Base-by-base conservation (phyloP, 2,797 vertebrate genomes). In the Rhincodon typus region DNA sequence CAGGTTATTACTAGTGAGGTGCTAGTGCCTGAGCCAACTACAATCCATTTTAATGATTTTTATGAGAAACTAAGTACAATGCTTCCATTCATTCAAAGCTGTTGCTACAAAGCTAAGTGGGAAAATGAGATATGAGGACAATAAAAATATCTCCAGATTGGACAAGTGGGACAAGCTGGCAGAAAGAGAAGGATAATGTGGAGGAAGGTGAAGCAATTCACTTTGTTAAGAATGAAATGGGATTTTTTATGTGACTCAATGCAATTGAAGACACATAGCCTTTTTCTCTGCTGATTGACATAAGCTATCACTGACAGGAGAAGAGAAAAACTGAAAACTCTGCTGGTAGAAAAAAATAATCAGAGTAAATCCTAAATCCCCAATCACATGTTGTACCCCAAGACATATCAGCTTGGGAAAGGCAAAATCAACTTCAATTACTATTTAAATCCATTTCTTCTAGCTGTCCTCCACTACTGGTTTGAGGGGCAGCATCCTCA, bases 401-500 rank as follows among this genome's bases (percentile, higher is more conserved):
- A 30, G n/a, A 17, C 34, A 74, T 30, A 88, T 13, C 53, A 15
- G 46, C 87, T 57, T 34, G 87, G 87, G 57, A 66, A 19, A 91
- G 30, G 88, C n/a, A 91, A 91, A 91, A 91, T 34, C 34, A 38
- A 66, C 57, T 66, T 38, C 12, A 88, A 53, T 57, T n/a, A 38
- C 34, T 17, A 17, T 79, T 38, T 79, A 79, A 79, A 23, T 23
- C 38, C 79, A 42, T 42, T 38, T 84, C 38, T 84, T 23, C 79
- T 6, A 21, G 79, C 79, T n/a, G 0, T 82, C 38, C 38, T 21
- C 42, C 21, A 21, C 25, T 38, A 7, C 82, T 25, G 38, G 6
- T 46, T 42, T 46, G 79, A 84, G 42, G 19, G 21, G 21, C 38
- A 74, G 72, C 3, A 4, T n/a, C 34, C 46, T 42, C 97, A 99